Percentiles rank a stretch among this genome's conserved stretches.
Conservation (phyloP, 2,888 invertebrate species). For the Chloroclystis v-ata region DNA sequence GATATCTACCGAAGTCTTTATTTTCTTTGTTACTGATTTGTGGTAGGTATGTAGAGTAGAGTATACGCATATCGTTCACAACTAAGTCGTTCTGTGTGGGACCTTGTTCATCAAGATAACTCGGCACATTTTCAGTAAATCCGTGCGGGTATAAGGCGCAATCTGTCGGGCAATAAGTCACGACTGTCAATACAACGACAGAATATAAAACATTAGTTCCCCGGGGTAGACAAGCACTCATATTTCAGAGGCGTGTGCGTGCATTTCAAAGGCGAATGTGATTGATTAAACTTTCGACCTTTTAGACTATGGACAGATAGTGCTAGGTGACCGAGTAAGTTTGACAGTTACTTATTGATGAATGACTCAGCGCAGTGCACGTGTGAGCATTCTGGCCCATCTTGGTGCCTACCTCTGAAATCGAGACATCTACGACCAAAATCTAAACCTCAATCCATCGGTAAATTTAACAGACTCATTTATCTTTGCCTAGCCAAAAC, state of each 20-base stretch:
- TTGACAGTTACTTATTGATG: not conserved
- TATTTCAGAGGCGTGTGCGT: conserved; percentile 60
- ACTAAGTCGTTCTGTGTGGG: not conserved
- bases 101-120: conserved; percentile 20
- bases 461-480: too few species aligned
- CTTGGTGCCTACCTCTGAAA: too few species aligned
- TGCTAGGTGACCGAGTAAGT: conserved; percentile 29
- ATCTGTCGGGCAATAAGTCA: conserved; percentile 63
- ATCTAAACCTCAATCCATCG: too few species aligned
- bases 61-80: too few species aligned
- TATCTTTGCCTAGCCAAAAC: too few species aligned
- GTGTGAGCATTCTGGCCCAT: too few species aligned
- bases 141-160: conserved; percentile 32
- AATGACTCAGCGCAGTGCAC: not conserved
- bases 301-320: conserved; percentile 21
- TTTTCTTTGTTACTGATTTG: too few species aligned
- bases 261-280: conserved; percentile 55
- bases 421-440: too few species aligned
- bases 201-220: conserved; percentile 67
- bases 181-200: conserved; percentile 62
- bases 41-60: too few species aligned
- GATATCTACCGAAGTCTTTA: too few species aligned
- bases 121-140: conserved; percentile 26
- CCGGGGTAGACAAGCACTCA: conserved; percentile 49
- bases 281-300: conserved; percentile 65